Conservation (phyloP, 2,113 vertebrate genomes). For the Psettodes erumei region DNA sequence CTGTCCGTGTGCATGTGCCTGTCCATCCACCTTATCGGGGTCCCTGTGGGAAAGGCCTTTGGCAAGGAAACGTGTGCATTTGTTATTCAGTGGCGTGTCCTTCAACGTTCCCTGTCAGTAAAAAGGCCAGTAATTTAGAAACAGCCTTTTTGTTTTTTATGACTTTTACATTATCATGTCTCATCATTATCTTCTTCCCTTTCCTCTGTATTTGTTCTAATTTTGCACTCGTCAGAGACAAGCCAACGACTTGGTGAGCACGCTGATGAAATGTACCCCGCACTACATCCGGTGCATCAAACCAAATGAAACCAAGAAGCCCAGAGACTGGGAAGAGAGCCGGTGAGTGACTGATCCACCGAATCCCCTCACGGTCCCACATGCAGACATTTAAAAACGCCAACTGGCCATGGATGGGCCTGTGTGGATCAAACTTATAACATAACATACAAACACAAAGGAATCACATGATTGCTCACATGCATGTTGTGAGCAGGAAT, state of each 20-base stretch:
- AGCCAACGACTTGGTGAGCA: conserved; percentile 97
- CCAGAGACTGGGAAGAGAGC: conserved; percentile 97
- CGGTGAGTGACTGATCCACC: conserved; percentile 82
- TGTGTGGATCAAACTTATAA: neutral
- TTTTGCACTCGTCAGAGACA: conserved; percentile 88
- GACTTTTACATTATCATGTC: neutral
- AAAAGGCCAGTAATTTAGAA: neutral
- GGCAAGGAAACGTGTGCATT: conserved; percentile 19
- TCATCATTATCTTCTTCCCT: neutral
- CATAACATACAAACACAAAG: too few species aligned
- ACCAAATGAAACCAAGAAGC: conserved; percentile 97
- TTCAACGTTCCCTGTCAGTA: conserved; percentile 18
- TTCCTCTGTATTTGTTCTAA: conserved; percentile 26
- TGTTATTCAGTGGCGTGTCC: conserved; percentile 10
- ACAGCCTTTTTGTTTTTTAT: neutral
- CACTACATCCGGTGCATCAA: conserved; percentile 99
- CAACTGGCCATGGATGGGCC: too few species aligned
- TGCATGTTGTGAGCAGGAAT: too few species aligned
- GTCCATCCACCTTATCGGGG: conserved; percentile 13
- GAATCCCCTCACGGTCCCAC: neutral
- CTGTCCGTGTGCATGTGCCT: conserved; percentile 3
- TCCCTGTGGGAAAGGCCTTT: conserved; percentile 7
- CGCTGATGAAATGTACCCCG: conserved; percentile 97
- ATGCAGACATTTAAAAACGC: neutral
- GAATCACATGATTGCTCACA: too few species aligned